Percentiles rank a stretch among this genome's conserved stretches.
phyloP scores from a whole-genome alignment of 2,797 vertebrate species.

The Mus minutoides region DNA sequence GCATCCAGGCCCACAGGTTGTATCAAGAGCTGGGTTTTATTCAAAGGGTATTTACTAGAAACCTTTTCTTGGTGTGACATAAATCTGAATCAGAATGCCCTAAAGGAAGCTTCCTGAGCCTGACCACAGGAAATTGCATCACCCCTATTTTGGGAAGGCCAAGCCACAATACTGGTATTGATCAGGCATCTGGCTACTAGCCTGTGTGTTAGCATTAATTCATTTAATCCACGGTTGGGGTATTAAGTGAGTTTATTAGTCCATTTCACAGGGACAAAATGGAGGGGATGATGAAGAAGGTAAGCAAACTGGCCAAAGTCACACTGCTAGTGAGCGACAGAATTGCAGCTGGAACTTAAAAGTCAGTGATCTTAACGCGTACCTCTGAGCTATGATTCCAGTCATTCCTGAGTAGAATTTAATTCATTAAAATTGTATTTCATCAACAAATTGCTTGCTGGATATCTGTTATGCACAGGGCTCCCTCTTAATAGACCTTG shows the following conservation, averaged over 20 bases:
- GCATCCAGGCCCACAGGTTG: conserved; percentile 89
- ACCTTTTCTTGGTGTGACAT: conserved; percentile 42
- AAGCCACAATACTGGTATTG: neutral
- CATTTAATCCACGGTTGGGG: neutral
- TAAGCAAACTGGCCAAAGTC: neutral
- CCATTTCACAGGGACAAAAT: neutral
- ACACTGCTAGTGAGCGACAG: neutral
- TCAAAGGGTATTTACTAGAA: conserved; percentile 54
- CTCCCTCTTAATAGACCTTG: neutral
- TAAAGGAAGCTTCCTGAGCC: neutral
- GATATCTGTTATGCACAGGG: neutral
- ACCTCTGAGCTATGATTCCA: neutral
- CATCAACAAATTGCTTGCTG: neutral
- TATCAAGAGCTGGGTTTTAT: conserved; percentile 17
- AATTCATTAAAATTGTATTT: conserved; percentile 11
- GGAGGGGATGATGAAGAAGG: neutral
- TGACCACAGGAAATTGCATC: neutral
- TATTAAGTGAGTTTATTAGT: neutral
- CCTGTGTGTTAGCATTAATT: neutral
- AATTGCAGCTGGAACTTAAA: neutral
- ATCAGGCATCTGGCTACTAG: neutral
- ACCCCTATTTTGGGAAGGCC: neutral
- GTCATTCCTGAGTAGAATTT: neutral
- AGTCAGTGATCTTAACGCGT: neutral
- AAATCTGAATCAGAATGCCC: conserved; percentile 30